Conservation (phyloP, 2,113 vertebrate genomes). For the Poeciliopsis occidentalis region DNA sequence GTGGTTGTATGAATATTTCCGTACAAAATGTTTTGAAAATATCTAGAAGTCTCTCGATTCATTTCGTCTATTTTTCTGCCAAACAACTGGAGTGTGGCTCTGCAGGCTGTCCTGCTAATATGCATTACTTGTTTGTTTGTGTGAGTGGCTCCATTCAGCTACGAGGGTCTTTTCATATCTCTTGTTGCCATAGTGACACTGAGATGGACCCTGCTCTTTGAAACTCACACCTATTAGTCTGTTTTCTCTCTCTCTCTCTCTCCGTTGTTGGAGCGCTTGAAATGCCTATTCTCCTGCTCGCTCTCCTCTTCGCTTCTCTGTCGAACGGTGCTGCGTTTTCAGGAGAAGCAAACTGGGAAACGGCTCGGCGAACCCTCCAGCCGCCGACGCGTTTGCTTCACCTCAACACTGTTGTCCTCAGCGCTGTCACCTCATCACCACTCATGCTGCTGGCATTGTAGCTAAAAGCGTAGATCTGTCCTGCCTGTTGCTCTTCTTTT, state of each 20-base stretch:
- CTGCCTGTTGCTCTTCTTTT: constrained; percentile 68
- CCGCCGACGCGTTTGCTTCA: constrained; percentile 39
- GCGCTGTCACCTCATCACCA: constrained; percentile 40
- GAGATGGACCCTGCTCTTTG: constrained; percentile 46
- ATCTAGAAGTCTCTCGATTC: background rate
- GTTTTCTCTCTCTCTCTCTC: background rate
- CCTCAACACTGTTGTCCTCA: constrained; percentile 60
- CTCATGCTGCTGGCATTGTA: constrained; percentile 50
- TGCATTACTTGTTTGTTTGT: constrained; percentile 38
- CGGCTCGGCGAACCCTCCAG: constrained; percentile 10
- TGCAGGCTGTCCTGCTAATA: constrained; percentile 9
- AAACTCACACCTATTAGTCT: constrained; percentile 28
- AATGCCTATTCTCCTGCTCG: constrained; percentile 20
- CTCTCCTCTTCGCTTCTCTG: constrained; percentile 8
- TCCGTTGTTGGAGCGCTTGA: constrained; percentile 3
- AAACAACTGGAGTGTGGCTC: background rate
- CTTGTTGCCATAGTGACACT: constrained; percentile 47
- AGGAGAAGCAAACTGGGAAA: constrained; percentile 17
- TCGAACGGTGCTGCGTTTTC: constrained; percentile 6
- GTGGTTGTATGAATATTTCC: background rate
- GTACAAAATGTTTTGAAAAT: background rate
- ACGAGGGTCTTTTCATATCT: constrained; percentile 43
- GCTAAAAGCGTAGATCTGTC: constrained; percentile 32
- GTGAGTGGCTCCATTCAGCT: constrained; percentile 39
- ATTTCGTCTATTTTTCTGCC: background rate